phyloP scores from a whole-genome alignment of 2,888 invertebrate species.

The Bhutanitis thaidina region DNA sequence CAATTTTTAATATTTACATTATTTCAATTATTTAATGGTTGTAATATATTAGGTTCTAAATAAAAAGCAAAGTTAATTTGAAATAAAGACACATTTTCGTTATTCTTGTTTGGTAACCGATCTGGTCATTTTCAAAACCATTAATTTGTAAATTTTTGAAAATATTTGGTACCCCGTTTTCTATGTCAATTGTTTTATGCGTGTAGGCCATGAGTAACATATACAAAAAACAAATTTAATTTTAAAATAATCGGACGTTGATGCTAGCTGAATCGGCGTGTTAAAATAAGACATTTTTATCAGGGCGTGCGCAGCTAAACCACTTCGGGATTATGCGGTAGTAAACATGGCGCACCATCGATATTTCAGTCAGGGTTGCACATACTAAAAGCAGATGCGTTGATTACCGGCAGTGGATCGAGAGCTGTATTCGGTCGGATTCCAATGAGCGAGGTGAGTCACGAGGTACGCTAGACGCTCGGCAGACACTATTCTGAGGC shows the following conservation, averaged over 20 bases:
- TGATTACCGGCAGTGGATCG: conserved; percentile 5
- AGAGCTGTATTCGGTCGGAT: conserved; percentile 45
- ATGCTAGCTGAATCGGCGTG: neutral
- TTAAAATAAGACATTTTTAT: neutral
- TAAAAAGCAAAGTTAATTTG: too few relatives aligned
- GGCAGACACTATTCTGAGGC: conserved; percentile 61
- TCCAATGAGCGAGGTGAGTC: conserved; percentile 47
- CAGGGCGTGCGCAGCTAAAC: neutral
- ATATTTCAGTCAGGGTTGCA: conserved; percentile 4
- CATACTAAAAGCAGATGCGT: conserved; percentile 13
- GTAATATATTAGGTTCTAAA: too few relatives aligned
- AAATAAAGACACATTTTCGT: too few relatives aligned
- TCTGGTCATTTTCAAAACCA: too few relatives aligned
- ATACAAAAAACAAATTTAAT: too few relatives aligned
- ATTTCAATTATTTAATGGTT: too few relatives aligned
- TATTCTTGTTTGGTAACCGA: too few relatives aligned
- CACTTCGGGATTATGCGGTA: neutral
- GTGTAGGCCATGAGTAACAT: too few relatives aligned
- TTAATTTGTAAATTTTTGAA: too few relatives aligned
- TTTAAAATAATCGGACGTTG: neutral
- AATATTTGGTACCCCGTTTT: too few relatives aligned
- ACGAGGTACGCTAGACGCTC: conserved; percentile 52
- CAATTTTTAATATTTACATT: too few relatives aligned
- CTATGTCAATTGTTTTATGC: too few relatives aligned
- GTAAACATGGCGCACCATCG: conserved; percentile 6